Conservation (phyloP, 1,140 invertebrate species). For the Plectus sambesii region DNA sequence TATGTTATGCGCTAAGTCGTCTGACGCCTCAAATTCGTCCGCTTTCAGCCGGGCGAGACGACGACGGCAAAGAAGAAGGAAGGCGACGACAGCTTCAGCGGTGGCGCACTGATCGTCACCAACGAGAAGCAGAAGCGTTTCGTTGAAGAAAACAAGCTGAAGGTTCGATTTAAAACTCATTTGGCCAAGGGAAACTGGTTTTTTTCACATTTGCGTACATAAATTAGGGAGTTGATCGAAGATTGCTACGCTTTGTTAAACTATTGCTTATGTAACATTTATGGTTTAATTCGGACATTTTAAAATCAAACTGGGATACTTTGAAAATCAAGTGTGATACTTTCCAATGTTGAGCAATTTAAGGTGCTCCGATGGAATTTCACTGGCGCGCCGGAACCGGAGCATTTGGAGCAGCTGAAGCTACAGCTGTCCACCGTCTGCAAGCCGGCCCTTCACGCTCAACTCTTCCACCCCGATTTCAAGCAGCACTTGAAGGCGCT, state of each 20-base stretch:
- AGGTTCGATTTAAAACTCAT: too few relatives aligned
- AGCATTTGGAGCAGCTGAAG: slow-evolving; percentile 79
- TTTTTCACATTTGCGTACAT: background rate
- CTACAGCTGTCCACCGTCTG: slow-evolving; percentile 67
- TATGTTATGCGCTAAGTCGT: too few relatives aligned
- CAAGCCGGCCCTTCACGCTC: slow-evolving; percentile 60
- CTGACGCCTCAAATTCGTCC: too few relatives aligned
- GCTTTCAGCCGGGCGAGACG: too few relatives aligned
- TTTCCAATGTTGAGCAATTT: too few relatives aligned
- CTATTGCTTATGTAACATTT: too few relatives aligned
- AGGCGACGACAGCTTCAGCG: slow-evolving; percentile 4
- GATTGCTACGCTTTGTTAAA: background rate
- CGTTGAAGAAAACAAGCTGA: slow-evolving; percentile 19
- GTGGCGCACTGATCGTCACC: background rate
- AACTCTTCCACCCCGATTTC: slow-evolving; percentile 91
- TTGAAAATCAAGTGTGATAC: too few relatives aligned
- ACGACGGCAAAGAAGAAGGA: too few relatives aligned
- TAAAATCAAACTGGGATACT: background rate
- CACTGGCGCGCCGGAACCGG: slow-evolving; percentile 66
- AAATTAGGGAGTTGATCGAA: slow-evolving; percentile 11
- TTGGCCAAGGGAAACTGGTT: background rate
- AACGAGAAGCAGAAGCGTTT: background rate
- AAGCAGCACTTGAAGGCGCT: slow-evolving; percentile 91
- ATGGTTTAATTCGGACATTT: background rate
- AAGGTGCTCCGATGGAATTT: slow-evolving; percentile 86